These are phyloP conservation scores for Venturia canescens DNA, from an alignment of 1,140 invertebrate genomes.

Conservation along the genomic window DNA sequence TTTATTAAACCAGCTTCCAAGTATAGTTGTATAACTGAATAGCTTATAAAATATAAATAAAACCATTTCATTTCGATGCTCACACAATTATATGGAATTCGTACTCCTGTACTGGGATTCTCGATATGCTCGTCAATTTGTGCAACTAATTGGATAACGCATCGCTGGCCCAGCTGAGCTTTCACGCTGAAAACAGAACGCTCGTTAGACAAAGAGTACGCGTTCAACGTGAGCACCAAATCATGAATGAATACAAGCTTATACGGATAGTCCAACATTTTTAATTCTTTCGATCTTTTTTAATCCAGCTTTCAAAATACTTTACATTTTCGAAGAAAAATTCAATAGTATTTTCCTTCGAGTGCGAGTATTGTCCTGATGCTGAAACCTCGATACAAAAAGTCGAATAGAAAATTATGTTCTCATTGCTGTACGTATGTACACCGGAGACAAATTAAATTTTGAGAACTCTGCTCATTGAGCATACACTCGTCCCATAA, in stretches of 20 bases:
- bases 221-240: neutral
- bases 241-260: neutral
- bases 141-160: slow-evolving; percentile 64
- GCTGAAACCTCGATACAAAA: too few relatives aligned
- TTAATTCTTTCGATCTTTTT: too few relatives aligned
- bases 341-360: too few relatives aligned
- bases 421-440: too few relatives aligned
- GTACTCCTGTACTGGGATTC: slow-evolving; percentile 25
- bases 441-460: too few relatives aligned
- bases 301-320: too few relatives aligned
- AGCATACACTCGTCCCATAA: too few relatives aligned
- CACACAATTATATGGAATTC: neutral
- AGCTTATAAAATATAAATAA: neutral
- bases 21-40: neutral
- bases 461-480: too few relatives aligned
- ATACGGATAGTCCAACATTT: neutral
- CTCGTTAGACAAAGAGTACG: slow-evolving; percentile 5
- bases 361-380: too few relatives aligned
- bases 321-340: too few relatives aligned
- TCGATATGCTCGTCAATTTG: slow-evolving; percentile 56
- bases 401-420: too few relatives aligned
- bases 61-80: neutral
- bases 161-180: slow-evolving; percentile 32
- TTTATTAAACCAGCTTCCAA: neutral
- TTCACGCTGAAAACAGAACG: slow-evolving; percentile 27